Evolutionary conservation across 2,888 invertebrate species (phyloP), one percentile per base, ranked within the genome.

Genomic region (Euspilapteryx auroguttella): DNA sequence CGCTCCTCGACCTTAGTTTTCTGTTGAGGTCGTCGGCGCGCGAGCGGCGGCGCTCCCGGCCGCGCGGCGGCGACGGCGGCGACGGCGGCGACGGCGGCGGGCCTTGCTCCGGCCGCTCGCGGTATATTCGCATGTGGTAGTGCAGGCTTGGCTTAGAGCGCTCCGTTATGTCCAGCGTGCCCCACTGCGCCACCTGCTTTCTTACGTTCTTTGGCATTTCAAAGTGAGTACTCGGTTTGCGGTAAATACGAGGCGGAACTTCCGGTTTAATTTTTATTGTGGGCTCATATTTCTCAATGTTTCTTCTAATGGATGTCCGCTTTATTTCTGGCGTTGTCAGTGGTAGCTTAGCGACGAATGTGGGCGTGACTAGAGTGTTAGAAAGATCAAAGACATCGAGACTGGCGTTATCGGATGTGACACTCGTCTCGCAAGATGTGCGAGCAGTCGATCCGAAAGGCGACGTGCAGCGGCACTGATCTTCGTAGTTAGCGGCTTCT

Each of bases 361-460:
- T 75, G 2, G 79, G 63, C 5, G 71, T 78, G n/a, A 79, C 62
- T 25, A 76, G 68, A 4, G 76, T 76, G 33, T 69, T 61, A 7
- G 73, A 64, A 14, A 78, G 68, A 44, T 80, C 79, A 37, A 75
- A 64, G 10, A 79, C 79, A 17, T 79, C 79, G 1, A 79, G 64
- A 34, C 75, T 66, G 25, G 61, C 44, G 39, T 76, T 80, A 39
- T 80, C 80, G 1, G 79, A 79, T 4, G 79, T 79, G 3, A 78
- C 75, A 35, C 80, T 79, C 4, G 75, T 71, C 28, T 78, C 79
- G 37, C 79, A 80, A 2, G 85, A 85, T 14, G 85, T 83, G 34
- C 85, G 66, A 1, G 86, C 86, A 1, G 86, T 86, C 2, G 86
- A 86, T 9, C 82, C 85, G 45, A 86, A 86, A 1, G 86, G 86